Percentiles rank a stretch among this genome's conserved stretches.
phyloP scores from a whole-genome alignment of 1,140 invertebrate species.

The Solen grandis region DNA sequence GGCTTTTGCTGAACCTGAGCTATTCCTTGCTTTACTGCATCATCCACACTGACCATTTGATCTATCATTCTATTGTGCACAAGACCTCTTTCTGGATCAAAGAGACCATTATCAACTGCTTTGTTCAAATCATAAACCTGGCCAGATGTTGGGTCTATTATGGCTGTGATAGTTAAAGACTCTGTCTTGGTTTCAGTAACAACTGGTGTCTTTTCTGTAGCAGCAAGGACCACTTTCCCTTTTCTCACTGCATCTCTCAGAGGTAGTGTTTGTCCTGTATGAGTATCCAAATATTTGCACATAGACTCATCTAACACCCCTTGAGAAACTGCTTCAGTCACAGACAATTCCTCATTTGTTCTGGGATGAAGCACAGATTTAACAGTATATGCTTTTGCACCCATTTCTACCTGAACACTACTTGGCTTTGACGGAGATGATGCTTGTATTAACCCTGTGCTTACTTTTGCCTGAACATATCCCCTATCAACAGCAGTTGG shows the following conservation, averaged over 20 bases:
- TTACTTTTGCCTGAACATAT: slow-evolving; percentile 83
- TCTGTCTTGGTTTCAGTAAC: slow-evolving; percentile 90
- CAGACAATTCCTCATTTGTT: slow-evolving; percentile 89
- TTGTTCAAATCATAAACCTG: slow-evolving; percentile 89
- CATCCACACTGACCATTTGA: slow-evolving; percentile 80
- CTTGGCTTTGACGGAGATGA: slow-evolving; percentile 37
- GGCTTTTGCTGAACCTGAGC: slow-evolving; percentile 78
- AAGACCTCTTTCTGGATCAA: slow-evolving; percentile 70
- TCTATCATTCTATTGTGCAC: slow-evolving; percentile 76
- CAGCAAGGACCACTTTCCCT: slow-evolving; percentile 64
- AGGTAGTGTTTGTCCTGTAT: slow-evolving; percentile 88
- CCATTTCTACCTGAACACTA: slow-evolving; percentile 51
- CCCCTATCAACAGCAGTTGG: slow-evolving; percentile 91
- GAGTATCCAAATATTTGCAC: slow-evolving; percentile 85
- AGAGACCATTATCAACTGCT: slow-evolving; percentile 88
- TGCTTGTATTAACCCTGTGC: neutral
- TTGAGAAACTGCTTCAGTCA: slow-evolving; percentile 90
- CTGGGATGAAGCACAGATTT: slow-evolving; percentile 90
- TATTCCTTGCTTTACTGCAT: slow-evolving; percentile 85
- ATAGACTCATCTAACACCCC: slow-evolving; percentile 83
- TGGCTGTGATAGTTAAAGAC: slow-evolving; percentile 85
- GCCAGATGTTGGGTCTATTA: slow-evolving; percentile 82
- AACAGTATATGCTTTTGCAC: slow-evolving; percentile 61
- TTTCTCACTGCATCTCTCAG: slow-evolving; percentile 89
- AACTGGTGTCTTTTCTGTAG: slow-evolving; percentile 82